These are phyloP conservation scores for Plumapathes pennacea DNA, from an alignment of 92 coral and sea anemone species.

Conservation along the genomic window DNA sequence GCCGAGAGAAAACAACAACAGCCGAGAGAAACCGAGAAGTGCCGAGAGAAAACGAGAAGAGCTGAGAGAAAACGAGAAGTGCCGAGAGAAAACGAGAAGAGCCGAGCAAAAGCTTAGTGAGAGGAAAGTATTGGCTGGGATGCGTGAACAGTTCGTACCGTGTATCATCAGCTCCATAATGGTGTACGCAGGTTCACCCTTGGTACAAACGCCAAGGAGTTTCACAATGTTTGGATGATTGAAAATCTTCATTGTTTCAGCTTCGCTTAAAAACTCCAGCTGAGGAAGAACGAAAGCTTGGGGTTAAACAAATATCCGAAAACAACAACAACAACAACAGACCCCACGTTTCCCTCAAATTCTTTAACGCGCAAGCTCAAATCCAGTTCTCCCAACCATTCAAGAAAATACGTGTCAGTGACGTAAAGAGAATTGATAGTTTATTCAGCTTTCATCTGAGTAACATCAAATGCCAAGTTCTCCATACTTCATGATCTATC, in stretches of 20 bases:
- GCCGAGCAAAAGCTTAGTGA: background rate
- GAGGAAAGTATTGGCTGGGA: background rate
- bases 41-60: background rate
- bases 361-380: no score
- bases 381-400: no score
- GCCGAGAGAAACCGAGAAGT: background rate
- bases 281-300: constrained; percentile 6
- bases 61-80: background rate
- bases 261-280: constrained; percentile 87
- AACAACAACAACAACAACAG: no score
- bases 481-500: no score
- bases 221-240: constrained; percentile 79
- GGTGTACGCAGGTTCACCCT: constrained; percentile 85
- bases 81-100: no score
- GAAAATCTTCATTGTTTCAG: constrained; percentile 85
- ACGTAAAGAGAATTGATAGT: no score
- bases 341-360: no score
- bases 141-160: constrained; percentile 25
- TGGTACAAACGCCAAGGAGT: constrained; percentile 82
- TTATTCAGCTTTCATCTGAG: no score
- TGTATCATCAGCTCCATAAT: constrained; percentile 87
- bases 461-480: no score
- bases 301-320: no score
- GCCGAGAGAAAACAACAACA: no score
- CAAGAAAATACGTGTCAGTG: no score